Evolutionary conservation across 2,113 vertebrate species (phyloP).

Genomic region (Pimephales promelas): DNA sequence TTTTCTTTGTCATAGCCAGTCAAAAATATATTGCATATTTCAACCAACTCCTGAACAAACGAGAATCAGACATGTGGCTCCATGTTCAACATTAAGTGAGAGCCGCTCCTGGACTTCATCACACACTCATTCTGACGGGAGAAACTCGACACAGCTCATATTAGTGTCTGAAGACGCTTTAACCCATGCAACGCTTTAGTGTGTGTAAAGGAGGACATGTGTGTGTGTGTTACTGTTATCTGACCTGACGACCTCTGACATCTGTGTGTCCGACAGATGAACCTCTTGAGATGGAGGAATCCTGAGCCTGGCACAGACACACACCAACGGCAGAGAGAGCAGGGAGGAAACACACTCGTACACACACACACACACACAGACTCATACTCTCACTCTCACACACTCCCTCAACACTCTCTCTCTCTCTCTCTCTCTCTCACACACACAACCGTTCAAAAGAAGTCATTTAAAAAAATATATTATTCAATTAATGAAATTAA

Average conservation of each 20-base stretch:
- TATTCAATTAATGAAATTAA: too few species aligned
- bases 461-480: too few species aligned
- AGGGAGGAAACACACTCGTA: too few species aligned
- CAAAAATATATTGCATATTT: constrained; percentile 18
- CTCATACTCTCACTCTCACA: too few species aligned
- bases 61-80: too few species aligned
- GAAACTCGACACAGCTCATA: not conserved
- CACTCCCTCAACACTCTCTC: too few species aligned
- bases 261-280: constrained; percentile 1
- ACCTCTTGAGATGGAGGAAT: constrained; percentile 3
- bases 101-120: not conserved
- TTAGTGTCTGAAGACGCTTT: not conserved
- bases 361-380: too few species aligned
- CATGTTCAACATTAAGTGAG: not conserved
- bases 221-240: not conserved
- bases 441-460: not conserved
- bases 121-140: not conserved
- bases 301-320: constrained; percentile 51
- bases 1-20: not conserved
- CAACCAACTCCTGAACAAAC: not conserved
- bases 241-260: not conserved
- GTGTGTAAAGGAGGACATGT: not conserved
- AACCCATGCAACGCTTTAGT: not conserved
- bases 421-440: too few species aligned
- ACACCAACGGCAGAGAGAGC: not conserved